Conservation (phyloP, 2,888 invertebrate species). For the Hirtodrosophila trivittata region DNA sequence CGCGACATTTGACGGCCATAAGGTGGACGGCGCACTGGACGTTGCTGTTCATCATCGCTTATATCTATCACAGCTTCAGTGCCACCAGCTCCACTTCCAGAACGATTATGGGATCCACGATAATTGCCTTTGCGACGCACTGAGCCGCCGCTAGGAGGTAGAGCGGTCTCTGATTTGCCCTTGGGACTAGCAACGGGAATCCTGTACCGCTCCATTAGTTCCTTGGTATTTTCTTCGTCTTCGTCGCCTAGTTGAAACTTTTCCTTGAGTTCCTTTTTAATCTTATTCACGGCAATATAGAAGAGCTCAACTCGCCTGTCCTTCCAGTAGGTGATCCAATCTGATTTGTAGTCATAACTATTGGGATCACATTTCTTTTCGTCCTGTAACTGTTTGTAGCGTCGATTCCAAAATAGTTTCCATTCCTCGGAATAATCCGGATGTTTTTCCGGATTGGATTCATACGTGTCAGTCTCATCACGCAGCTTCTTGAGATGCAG, state of each 20-base stretch:
- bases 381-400: constrained; percentile 91
- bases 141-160: neutral
- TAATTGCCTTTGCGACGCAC: constrained; percentile 47
- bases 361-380: constrained; percentile 87
- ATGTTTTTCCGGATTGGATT: constrained; percentile 94
- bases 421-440: constrained; percentile 94
- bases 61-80: constrained; percentile 77
- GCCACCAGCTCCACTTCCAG: constrained; percentile 13
- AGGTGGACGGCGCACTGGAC: constrained; percentile 39
- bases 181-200: constrained; percentile 66
- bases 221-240: constrained; percentile 81
- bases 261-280: constrained; percentile 88
- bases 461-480: constrained; percentile 89
- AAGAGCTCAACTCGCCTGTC: constrained; percentile 91
- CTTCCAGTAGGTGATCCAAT: constrained; percentile 95
- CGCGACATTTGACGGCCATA: constrained; percentile 50
- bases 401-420: constrained; percentile 94
- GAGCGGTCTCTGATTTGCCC: neutral
- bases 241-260: constrained; percentile 85
- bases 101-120: constrained; percentile 42
- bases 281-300: constrained; percentile 87
- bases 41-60: constrained; percentile 80
- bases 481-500: constrained; percentile 85
- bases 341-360: constrained; percentile 93
- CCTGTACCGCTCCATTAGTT: constrained; percentile 81